A percentile compares a stretch with the other conserved stretches of the same genome.
Evolutionary conservation across 2,888 invertebrate genomes (phyloP).

Genomic region (Octonoba sinensis): DNA sequence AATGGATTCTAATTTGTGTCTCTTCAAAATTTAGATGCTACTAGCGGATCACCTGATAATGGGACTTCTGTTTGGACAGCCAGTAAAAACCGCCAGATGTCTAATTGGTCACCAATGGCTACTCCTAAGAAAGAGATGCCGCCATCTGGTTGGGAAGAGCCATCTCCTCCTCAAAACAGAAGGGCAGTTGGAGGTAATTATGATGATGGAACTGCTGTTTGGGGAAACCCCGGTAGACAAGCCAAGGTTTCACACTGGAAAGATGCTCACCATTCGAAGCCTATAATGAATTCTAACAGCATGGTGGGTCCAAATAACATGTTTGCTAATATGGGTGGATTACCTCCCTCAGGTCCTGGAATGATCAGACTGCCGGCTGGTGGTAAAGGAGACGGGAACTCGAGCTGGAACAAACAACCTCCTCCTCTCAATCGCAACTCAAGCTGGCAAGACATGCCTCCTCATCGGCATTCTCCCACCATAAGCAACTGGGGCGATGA

Average conservation of each 20-base stretch:
- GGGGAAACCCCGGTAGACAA: conserved; percentile 77
- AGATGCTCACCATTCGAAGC: conserved; percentile 70
- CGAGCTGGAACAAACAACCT: conserved; percentile 44
- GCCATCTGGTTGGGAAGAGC: conserved; percentile 65
- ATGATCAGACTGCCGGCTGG: conserved; percentile 66
- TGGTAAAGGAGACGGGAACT: conserved; percentile 33
- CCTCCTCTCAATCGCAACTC: conserved; percentile 31
- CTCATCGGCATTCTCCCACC: conserved; percentile 59
- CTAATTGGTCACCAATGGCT: conserved; percentile 59
- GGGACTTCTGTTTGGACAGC: conserved; percentile 19
- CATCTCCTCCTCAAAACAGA: conserved; percentile 50
- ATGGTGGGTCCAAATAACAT: conserved; percentile 32
- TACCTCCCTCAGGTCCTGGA: conserved; percentile 63
- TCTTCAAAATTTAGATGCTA: conserved; percentile 11
- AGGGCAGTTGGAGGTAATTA: conserved; percentile 51
- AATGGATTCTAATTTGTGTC: no score
- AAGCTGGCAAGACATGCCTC: conserved; percentile 62
- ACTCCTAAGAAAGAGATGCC: conserved; percentile 56
- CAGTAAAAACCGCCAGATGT: conserved; percentile 21
- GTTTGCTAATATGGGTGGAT: conserved; percentile 68
- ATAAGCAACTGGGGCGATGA: conserved; percentile 56
- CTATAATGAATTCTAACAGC: conserved; percentile 34
- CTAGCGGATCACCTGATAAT: conserved; percentile 13
- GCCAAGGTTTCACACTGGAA: conserved; percentile 77
- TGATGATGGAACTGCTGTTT: conserved; percentile 92